These are phyloP conservation scores for Thymelicus lineola DNA, from an alignment of 2,888 invertebrate species.

Conservation along the genomic window DNA sequence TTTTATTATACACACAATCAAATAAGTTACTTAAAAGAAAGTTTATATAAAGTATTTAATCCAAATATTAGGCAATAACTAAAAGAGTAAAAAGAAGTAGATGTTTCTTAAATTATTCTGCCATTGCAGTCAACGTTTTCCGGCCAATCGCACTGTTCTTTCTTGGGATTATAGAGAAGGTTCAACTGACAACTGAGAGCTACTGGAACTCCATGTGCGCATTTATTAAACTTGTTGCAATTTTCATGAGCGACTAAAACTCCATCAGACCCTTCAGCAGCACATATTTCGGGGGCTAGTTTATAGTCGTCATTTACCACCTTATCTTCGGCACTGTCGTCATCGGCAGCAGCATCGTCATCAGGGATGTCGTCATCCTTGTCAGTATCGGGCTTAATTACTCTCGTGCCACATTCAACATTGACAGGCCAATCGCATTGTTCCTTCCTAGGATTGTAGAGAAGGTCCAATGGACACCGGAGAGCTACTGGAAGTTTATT, in stretches of 20 bases:
- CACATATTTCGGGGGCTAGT: conserved; percentile 48
- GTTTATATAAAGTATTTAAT: too few species aligned
- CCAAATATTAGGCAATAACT: too few species aligned
- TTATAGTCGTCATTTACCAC: conserved; percentile 38
- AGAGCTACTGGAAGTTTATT: conserved; percentile 49
- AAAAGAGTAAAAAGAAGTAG: background rate
- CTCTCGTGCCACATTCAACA: conserved; percentile 57
- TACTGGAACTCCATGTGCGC: conserved; percentile 44
- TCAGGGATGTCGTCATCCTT: conserved; percentile 23
- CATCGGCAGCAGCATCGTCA: conserved; percentile 38
- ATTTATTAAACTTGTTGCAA: conserved; percentile 53
- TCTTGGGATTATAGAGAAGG: conserved; percentile 50
- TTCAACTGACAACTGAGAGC: conserved; percentile 44
- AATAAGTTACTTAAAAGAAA: too few species aligned
- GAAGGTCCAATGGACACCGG: conserved; percentile 48
- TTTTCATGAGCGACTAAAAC: conserved; percentile 55
- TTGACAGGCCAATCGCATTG: conserved; percentile 58
- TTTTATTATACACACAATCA: too few species aligned
- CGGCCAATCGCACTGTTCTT: conserved; percentile 53
- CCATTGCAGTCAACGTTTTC: conserved; percentile 52
- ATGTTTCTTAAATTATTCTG: conserved; percentile 35
- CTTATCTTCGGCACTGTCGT: conserved; percentile 36
- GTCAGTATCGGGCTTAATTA: conserved; percentile 27
- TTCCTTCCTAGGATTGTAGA: conserved; percentile 51
- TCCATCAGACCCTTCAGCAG: conserved; percentile 49